Base-by-base conservation (phyloP, 2,113 vertebrate species). In the Bambusicola thoracicus region DNA sequence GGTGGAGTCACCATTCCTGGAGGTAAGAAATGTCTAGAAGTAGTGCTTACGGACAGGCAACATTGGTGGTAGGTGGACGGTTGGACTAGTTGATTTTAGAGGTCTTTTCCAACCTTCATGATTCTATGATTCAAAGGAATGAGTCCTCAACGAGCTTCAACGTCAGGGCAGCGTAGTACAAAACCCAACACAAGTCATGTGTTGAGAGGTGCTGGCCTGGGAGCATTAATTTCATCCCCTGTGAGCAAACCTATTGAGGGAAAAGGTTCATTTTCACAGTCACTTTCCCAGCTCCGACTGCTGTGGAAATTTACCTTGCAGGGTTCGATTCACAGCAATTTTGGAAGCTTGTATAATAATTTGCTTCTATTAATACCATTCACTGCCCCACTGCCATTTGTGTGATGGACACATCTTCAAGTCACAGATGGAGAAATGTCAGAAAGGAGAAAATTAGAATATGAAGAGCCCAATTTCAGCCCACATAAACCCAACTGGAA, bases 281-380 rank as follows among this genome's bases (percentile, higher is more conserved):
- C 7, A 0, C 65, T 85, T 70, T 86, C 46, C 74, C 83, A 61
- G n/a, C 67, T 44, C 38, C 1, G 22, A 0, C 30, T 38, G 67
- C 62, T 46, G 13, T 4, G 82, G 61, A 53, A 77, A 48, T 44
- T 29, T 7, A 46, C 79, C 82, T 82, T 30, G 3, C 1, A 27
- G 63, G 75, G 32, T 21, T 24, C 30, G 80, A 83, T 88, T 81
- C 63, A 68, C n/a, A 78, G 81, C 87, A 10, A 27, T 73, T 93
- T 63, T 10, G 27, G 81, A 36, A 44, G 84, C 74, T 89, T 95
- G 94, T 85, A 73, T 61, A 72, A 73, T 63, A 38, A 87, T 92
- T 94, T 92, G 70, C 82, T 92, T 89, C 81, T 65, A 58, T 94
- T 94, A 89, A 86, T 49, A 30, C 58, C 40, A 2, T n/a, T 67